phyloP scores from a whole-genome alignment of 2,888 invertebrate species.

The Morpho achilles region DNA sequence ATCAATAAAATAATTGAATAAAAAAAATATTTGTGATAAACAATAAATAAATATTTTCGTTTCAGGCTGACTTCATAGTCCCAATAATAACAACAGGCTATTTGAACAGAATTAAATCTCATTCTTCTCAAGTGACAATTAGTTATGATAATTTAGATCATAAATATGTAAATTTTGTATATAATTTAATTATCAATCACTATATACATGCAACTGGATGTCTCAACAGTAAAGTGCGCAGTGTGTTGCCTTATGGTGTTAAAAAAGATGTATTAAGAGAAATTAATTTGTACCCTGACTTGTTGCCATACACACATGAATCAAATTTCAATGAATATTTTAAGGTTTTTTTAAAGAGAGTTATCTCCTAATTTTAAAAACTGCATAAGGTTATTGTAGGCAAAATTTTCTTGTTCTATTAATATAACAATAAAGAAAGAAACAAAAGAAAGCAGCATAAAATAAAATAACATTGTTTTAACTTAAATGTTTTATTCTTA shows the following conservation, averaged over 20 bases:
- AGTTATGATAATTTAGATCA: slow-evolving; percentile 67
- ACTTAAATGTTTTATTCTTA: too few relatives aligned
- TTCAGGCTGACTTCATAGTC: slow-evolving; percentile 76
- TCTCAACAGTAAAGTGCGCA: slow-evolving; percentile 68
- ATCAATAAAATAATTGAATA: too few relatives aligned
- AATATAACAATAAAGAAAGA: too few relatives aligned
- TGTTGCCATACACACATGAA: slow-evolving; percentile 71
- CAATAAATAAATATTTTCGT: slow-evolving; percentile 22
- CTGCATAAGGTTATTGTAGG: background rate
- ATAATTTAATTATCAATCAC: slow-evolving; percentile 65
- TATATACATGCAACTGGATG: slow-evolving; percentile 70
- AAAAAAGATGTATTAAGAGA: slow-evolving; percentile 49
- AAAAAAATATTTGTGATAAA: too few relatives aligned
- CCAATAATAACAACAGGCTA: slow-evolving; percentile 77
- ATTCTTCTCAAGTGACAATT: slow-evolving; percentile 47
- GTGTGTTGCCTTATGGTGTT: slow-evolving; percentile 61
- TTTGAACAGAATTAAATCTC: slow-evolving; percentile 62
- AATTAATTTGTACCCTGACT: slow-evolving; percentile 65
- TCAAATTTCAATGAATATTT: slow-evolving; percentile 66
- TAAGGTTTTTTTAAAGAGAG: slow-evolving; percentile 55
- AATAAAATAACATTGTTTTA: too few relatives aligned
- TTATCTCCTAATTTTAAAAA: slow-evolving; percentile 14
- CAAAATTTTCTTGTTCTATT: background rate
- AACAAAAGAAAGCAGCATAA: too few relatives aligned
- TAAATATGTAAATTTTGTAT: slow-evolving; percentile 71